Evolutionary conservation across 2,797 vertebrate genomes (phyloP), one percentile per base, ranked within the genome.

Genomic region (Balearica regulorum): DNA sequence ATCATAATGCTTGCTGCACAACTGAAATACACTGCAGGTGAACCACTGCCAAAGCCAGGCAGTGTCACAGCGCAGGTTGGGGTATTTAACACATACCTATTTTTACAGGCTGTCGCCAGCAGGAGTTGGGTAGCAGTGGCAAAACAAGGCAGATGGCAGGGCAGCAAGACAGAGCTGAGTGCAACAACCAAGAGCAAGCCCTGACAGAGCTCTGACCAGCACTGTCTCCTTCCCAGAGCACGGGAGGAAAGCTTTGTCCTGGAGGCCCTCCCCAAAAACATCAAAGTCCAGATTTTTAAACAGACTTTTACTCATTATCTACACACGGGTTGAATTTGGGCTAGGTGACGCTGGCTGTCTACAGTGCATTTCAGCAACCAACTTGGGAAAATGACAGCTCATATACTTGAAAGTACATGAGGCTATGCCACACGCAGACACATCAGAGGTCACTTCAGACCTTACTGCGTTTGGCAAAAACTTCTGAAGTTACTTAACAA

Each of bases 41-140:
- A 87, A 62, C 22, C 51, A 25, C 46, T 29, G 21, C 55, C 65
- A 28, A 62, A 87, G 16, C 4, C 68, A 49, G 58, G 31, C 31
- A 70, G 57, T 61, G 55, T 11, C 28, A 5, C 0, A 43, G 60
- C 1, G 5, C 44, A 39, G 17, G 54, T 26, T 33, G n/a, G 54
- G 31, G 10, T 39, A 39, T 39, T 39, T 69, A 68, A 78, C 2
- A 62, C 18, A 12, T 2, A 5, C 3, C 16, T 3, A 5, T 39
- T 39, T 33, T 37, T 26, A 51, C 4, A 28, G 29, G 35, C 4
- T 35, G 21, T 83, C 0, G 0, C 24, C 46, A 28, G 35, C 14
- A 41, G 35, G 44, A 71, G 53, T 16, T 55, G 49, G 17, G 66
- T 37, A 11, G 58, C 55, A 71, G 18, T 73, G 82, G 72, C 17